A percentile compares a stretch with the other conserved stretches of the same genome.
Evolutionary conservation across 1,140 invertebrate species (phyloP).

Genomic region (Ceratosolen fusciceps): DNA sequence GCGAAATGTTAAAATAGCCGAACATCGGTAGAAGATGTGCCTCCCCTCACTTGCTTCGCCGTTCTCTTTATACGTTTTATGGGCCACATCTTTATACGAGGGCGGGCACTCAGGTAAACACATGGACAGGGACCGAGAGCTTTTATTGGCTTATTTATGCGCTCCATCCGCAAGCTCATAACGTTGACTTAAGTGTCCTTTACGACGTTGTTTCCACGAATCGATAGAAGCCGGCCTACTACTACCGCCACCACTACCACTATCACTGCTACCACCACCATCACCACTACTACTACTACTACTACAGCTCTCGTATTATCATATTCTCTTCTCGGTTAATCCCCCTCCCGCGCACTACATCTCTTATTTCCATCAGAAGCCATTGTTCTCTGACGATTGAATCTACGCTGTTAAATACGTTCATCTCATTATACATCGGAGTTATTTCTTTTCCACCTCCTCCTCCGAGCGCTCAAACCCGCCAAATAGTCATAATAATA

Average conservation of each 20-base stretch:
- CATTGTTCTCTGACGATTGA: neutral
- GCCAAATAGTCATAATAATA: too few relatives aligned
- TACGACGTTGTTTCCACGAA: constrained; percentile 46
- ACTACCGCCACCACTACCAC: neutral
- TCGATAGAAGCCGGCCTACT: constrained; percentile 21
- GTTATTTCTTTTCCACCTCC: neutral
- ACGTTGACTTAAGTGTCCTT: constrained; percentile 47
- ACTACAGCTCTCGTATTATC: too few relatives aligned
- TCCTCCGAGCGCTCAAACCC: too few relatives aligned
- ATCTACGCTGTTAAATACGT: neutral
- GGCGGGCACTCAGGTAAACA: neutral
- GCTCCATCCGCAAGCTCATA: constrained; percentile 33
- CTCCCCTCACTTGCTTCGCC: neutral
- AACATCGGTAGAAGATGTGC: neutral
- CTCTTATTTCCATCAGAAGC: neutral
- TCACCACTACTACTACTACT: too few relatives aligned
- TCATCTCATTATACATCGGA: neutral
- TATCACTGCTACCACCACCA: too few relatives aligned
- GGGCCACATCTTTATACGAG: constrained; percentile 18
- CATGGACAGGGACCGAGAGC: neutral
- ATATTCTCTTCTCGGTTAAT: too few relatives aligned
- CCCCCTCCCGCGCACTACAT: neutral
- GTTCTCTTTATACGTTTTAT: constrained; percentile 24
- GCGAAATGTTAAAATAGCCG: neutral
- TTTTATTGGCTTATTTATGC: constrained; percentile 48